These are phyloP conservation scores for Megaceryle alcyon DNA, from an alignment of 2,797 vertebrate genomes.

Conservation along the genomic window DNA sequence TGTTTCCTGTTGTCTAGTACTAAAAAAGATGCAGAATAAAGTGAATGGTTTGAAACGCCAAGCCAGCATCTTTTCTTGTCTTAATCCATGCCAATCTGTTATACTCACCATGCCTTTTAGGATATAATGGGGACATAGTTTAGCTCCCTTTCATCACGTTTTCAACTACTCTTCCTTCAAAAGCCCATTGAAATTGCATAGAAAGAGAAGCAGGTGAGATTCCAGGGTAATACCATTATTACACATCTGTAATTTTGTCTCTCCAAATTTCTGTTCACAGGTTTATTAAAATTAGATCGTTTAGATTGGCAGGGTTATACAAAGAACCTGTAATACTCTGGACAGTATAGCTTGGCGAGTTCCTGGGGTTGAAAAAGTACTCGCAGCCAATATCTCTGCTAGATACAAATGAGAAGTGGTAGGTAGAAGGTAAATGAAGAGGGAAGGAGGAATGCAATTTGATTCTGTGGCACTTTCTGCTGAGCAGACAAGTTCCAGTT, in stretches of 20 bases:
- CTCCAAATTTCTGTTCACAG: neutral
- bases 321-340: neutral
- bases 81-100: neutral
- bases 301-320: conserved; percentile 2
- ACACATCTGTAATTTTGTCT: conserved; percentile 18
- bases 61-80: neutral
- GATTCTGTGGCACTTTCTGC: neutral
- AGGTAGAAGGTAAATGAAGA: neutral
- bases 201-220: conserved; percentile 22
- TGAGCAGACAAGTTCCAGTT: neutral
- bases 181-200: neutral
- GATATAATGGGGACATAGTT: neutral
- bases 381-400: neutral
- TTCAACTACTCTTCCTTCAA: neutral
- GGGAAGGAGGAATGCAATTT: neutral
- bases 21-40: neutral
- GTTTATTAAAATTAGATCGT: conserved; percentile 27
- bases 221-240: neutral
- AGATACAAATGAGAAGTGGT: neutral
- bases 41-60: neutral
- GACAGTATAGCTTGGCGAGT: neutral
- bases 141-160: neutral
- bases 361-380: neutral
- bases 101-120: neutral
- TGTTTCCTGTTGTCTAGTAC: neutral